These are phyloP conservation scores for Phalacrocorax carbo DNA, from an alignment of 2,113 vertebrate species.

Conservation along the genomic window DNA sequence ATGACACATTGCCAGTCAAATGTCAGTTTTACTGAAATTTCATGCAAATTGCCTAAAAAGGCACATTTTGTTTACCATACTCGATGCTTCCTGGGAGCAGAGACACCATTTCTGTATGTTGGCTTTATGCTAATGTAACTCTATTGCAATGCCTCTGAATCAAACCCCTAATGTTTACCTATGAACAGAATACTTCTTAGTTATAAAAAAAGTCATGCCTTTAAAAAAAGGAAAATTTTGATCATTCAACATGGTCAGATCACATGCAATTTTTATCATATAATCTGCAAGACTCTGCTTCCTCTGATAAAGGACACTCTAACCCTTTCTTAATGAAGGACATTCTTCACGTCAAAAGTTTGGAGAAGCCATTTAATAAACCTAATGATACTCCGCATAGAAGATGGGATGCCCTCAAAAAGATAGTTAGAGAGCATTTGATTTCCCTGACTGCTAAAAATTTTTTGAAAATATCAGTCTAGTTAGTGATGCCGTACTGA, in stretches of 20 bases:
- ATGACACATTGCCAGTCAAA: background rate
- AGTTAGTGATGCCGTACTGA: background rate
- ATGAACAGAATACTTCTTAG: background rate
- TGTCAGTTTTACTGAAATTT: background rate
- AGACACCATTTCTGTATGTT: background rate
- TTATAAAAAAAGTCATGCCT: background rate
- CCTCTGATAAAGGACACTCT: background rate
- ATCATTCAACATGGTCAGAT: background rate
- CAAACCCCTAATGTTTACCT: background rate
- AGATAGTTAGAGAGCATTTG: background rate
- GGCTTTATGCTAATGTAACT: background rate
- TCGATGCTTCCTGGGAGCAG: background rate
- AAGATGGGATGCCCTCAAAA: background rate
- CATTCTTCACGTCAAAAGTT: conserved; percentile 51
- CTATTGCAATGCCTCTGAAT: background rate
- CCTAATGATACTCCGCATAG: background rate
- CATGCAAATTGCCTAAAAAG: background rate
- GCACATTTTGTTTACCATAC: background rate
- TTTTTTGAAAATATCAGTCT: background rate
- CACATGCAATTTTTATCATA: conserved; percentile 28
- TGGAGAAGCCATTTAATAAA: conserved; percentile 42
- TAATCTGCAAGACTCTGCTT: background rate
- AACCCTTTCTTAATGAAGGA: conserved; percentile 20
- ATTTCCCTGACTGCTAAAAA: background rate
- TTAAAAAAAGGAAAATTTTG: background rate